These are phyloP conservation scores for Drosophila truncata DNA, from an alignment of 1,140 invertebrate genomes.

Conservation along the genomic window DNA sequence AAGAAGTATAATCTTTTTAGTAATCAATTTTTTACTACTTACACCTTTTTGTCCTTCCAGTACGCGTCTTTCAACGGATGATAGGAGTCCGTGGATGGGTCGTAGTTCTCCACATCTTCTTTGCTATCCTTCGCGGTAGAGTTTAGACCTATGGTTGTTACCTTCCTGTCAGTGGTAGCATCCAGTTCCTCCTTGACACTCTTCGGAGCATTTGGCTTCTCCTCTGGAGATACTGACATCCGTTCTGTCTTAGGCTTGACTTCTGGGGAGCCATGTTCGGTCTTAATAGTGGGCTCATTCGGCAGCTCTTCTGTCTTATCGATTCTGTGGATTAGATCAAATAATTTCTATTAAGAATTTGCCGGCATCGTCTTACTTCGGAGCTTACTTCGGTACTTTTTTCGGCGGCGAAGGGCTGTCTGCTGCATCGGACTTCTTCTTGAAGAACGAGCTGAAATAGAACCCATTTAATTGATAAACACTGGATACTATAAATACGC, in stretches of 20 bases:
- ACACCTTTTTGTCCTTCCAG: conserved; percentile 93
- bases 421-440: conserved; percentile 46
- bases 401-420: conserved; percentile 27
- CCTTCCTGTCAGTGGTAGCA: conserved; percentile 4
- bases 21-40: conserved; percentile 45
- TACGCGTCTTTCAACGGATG: conserved; percentile 96
- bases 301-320: conserved; percentile 8
- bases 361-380: too few relatives aligned
- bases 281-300: conserved; percentile 20
- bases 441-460: conserved; percentile 63
- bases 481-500: too few relatives aligned
- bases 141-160: conserved; percentile 53
- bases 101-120: conserved; percentile 87
- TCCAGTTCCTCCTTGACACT: conserved; percentile 11
- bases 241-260: conserved; percentile 18
- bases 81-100: conserved; percentile 92
- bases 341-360: background rate
- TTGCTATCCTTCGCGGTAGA: conserved; percentile 21
- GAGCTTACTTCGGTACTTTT: conserved; percentile 46
- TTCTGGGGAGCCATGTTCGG: conserved; percentile 18
- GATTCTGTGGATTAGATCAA: conserved; percentile 8
- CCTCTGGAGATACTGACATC: conserved; percentile 12
- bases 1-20: background rate
- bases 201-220: background rate
- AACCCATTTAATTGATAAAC: background rate